Base-by-base conservation (phyloP, 2,888 invertebrate species). In the Criorhina ranunculi region DNA sequence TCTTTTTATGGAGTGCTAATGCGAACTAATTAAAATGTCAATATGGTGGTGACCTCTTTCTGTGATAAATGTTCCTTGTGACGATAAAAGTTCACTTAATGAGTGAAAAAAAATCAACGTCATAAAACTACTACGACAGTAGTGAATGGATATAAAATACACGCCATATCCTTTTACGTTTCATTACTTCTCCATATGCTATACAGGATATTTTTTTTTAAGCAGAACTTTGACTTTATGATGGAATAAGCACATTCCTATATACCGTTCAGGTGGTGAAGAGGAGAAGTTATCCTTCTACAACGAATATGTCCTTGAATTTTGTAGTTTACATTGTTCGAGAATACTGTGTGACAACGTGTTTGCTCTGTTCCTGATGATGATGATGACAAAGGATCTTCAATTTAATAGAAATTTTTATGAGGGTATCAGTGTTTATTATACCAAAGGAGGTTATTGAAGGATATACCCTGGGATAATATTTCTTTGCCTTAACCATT, bases 331-430 rank as follows among this genome's bases (percentile, higher is more conserved):
- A 46, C 35, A 55, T 55, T 15, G 17, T 31, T 42, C 31, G 35
- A 9, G 44, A 44, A 7, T 11, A 2, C 2, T 40, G 7, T 37
- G 53, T 24, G 8, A 17, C 9, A 6, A 59, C 11, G 31, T 17
- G 11, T 35, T 31, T 40, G 19, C 15, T 70, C n/a, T 24, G 33
- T 17, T 72, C n/a, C 9, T 4, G 15, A 37, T n/a, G 55, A 31
- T 44, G 37, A 40, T 19, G 17, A 40, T 67, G 37, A 31, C 7
- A 51, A 24, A 42, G 15, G 51, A 51, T 35, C 24, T 64, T 29
- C 12, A 31, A 17, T 59, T 51, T 67, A 59, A 67, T 76, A 49
- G 24, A 40, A 51, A 17, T 76, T 67, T n/a, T 67, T 51, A 76
- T 67, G 40, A 72, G 72, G 19, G 29, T n/a, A 12, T 11, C 51